Evolutionary conservation across 2,888 invertebrate genomes (phyloP).

Genomic region (Prosapia bicincta): DNA sequence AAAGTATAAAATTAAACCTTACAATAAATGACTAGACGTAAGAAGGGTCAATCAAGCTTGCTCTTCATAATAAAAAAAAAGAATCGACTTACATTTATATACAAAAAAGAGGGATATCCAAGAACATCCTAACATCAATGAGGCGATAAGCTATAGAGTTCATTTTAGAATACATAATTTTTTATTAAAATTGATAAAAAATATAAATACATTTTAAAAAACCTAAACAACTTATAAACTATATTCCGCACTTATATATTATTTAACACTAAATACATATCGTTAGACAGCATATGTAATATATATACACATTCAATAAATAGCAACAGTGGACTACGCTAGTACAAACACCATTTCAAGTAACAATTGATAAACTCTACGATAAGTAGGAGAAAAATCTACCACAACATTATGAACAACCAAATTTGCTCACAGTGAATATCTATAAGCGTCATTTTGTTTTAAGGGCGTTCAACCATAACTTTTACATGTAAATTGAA

Average conservation of each 20-base stretch:
- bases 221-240: not conserved
- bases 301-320: not conserved
- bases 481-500: not conserved
- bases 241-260: not conserved
- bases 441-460: slow-evolving; percentile 23
- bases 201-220: slow-evolving; percentile 2
- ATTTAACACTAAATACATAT: not conserved
- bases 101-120: not conserved
- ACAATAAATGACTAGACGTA: not conserved
- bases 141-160: not conserved
- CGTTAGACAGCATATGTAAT: not conserved
- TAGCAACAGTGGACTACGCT: not conserved
- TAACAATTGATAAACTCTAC: not conserved
- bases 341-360: not conserved
- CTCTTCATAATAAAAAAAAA: not conserved
- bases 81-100: not conserved
- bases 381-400: not conserved
- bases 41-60: not conserved
- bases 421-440: not conserved
- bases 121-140: not conserved
- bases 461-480: not conserved
- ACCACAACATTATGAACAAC: not conserved
- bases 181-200: not conserved
- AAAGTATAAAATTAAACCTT: no score
- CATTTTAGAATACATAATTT: not conserved